Percentiles rank a stretch among this genome's conserved stretches.
Evolutionary conservation across 2,888 invertebrate species (phyloP).

Genomic region (Lycia hirtaria): DNA sequence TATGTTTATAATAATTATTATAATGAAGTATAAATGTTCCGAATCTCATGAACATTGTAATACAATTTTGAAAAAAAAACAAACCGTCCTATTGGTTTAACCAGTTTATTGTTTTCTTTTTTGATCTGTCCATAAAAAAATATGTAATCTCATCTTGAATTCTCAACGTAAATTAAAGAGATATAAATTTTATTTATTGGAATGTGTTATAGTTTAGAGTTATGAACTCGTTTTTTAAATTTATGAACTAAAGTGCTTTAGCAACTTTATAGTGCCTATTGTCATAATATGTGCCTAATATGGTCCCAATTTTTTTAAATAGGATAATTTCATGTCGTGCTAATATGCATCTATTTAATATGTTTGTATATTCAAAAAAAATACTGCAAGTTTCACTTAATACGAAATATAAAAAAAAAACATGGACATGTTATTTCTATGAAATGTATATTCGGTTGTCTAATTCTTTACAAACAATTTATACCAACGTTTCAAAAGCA

Average conservation of each 20-base stretch:
- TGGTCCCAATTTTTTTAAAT: neutral
- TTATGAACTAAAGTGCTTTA: slow-evolving; percentile 6
- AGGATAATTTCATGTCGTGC: neutral
- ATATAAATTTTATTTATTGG: neutral
- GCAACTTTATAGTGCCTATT: slow-evolving; percentile 11
- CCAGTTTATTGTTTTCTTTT: no score
- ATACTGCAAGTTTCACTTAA: no score
- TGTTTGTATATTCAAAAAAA: no score
- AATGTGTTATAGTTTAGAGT: neutral
- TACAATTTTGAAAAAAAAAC: neutral
- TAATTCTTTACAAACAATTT: no score
- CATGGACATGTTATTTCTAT: no score
- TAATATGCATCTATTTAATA: neutral
- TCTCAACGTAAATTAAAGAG: neutral
- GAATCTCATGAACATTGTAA: slow-evolving; percentile 9
- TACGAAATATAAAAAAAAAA: no score
- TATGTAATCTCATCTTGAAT: neutral
- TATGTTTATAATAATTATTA: no score
- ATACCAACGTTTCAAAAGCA: no score
- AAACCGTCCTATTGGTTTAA: neutral
- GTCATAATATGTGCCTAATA: slow-evolving; percentile 15
- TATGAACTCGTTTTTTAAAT: slow-evolving; percentile 11
- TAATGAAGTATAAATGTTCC: neutral
- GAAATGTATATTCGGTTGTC: no score
- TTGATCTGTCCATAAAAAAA: slow-evolving; percentile 1